Percentiles rank a stretch among this genome's conserved stretches.
Evolutionary conservation across 2,888 invertebrate species (phyloP).

Genomic region (Eulithis prunata): DNA sequence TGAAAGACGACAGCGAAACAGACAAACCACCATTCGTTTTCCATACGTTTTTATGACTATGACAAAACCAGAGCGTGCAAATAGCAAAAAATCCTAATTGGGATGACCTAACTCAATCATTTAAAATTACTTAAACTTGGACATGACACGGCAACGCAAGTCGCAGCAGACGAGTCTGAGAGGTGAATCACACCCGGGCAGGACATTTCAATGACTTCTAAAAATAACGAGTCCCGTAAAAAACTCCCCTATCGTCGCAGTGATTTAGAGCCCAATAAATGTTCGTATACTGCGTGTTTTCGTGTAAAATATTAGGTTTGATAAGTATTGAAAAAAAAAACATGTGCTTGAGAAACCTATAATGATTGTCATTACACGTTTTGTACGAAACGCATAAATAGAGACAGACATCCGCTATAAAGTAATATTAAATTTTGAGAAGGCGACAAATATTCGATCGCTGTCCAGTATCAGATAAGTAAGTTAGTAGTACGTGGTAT

Average conservation of each 20-base stretch:
- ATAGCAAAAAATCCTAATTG: too few species aligned
- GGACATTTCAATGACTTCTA: slow-evolving; percentile 54
- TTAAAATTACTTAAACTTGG: neutral
- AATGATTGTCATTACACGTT: slow-evolving; percentile 28
- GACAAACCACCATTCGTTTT: too few species aligned
- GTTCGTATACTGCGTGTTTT: slow-evolving; percentile 47
- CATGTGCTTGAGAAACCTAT: slow-evolving; percentile 2
- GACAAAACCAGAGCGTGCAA: too few species aligned
- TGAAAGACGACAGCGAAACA: too few species aligned
- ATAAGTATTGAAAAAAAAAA: slow-evolving; percentile 35
- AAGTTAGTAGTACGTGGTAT: too few species aligned
- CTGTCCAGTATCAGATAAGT: neutral
- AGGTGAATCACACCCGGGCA: slow-evolving; percentile 50
- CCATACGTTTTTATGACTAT: too few species aligned
- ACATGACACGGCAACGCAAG: slow-evolving; percentile 33
- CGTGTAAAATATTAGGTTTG: slow-evolving; percentile 40
- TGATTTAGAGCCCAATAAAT: slow-evolving; percentile 57
- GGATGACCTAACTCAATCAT: too few species aligned
- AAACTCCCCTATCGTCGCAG: slow-evolving; percentile 44
- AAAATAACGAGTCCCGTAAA: slow-evolving; percentile 51
- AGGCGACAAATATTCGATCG: neutral
- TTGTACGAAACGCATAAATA: neutral
- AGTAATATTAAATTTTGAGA: too few species aligned
- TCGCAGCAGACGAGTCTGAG: slow-evolving; percentile 35
- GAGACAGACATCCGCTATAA: too few species aligned